Base-by-base conservation (phyloP, 2,888 invertebrate genomes). In the Diadegma fenestrale region DNA sequence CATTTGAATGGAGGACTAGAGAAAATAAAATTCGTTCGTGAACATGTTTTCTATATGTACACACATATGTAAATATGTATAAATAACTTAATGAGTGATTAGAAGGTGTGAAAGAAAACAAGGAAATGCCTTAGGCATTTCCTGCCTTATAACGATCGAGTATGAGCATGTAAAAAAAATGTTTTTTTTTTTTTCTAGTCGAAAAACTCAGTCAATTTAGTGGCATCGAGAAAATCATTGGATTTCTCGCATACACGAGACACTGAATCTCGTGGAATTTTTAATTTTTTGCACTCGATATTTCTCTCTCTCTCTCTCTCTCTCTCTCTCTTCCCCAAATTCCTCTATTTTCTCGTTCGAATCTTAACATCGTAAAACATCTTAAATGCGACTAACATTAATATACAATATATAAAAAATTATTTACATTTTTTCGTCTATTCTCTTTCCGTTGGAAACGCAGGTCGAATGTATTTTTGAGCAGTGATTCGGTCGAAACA, bases 341-440 rank as follows among this genome's bases (percentile, higher is more conserved):
- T 85, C 64, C 51, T 54, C 66, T 19, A 54, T n/a, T 14, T 45
- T 87, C 61, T 82, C 69, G 79, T 66, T 76, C 72, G 69, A 71
- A 69, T 61, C 81, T 82, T 77, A 85, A 84, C 79, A 61, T 64
- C 83, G 79, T 83, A 86, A 82, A 87, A 83, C 85, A 86, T 87
- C 85, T 87, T 85, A 83, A 86, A 81, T 51, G 86, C 81, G 83
- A 83, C 85, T 83, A 86, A 87, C 85, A 72, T 87, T 81, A 81
- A 87, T 86, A 86, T 87, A 87, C 87, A 86, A 86, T 86, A 87
- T 86, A 82, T 87, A 85, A 84, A 85, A 76, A 81, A 75, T 45
- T 87, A 86, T 87, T 71, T 86, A 87, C 86, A 87, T 79, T 73
- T 66, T 76, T 80, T 58, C 43, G 51, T 63, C 48, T 51, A 45